Conservation (phyloP, 2,113 vertebrate species). For the Dromas ardeola region DNA sequence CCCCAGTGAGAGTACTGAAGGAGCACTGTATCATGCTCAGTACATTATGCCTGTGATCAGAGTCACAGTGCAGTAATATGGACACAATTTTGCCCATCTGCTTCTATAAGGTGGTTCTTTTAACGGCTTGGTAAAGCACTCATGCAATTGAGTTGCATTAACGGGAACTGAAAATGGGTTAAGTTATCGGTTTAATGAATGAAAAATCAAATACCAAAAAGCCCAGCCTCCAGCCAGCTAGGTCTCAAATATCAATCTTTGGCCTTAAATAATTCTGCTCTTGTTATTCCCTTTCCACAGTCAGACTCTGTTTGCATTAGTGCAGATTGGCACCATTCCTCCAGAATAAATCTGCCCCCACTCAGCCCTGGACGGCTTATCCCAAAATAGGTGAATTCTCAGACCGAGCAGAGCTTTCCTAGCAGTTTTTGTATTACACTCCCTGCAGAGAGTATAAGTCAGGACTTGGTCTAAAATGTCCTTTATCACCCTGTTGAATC, state of each 20-base stretch:
- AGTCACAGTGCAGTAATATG: neutral
- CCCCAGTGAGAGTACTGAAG: neutral
- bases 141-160: neutral
- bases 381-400: conserved; percentile 10
- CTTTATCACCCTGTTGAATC: conserved; percentile 42
- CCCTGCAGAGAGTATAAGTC: neutral
- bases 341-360: neutral
- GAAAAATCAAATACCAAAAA: neutral
- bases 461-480: conserved; percentile 37
- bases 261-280: conserved; percentile 6
- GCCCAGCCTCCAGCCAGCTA: neutral
- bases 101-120: neutral
- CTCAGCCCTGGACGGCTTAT: conserved; percentile 2
- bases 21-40: neutral
- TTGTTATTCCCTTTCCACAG: neutral
- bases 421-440: neutral
- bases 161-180: neutral
- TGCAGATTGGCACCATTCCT: neutral
- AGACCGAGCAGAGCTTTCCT: neutral
- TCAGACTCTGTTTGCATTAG: neutral
- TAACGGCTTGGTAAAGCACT: neutral
- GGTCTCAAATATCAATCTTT: neutral
- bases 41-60: neutral
- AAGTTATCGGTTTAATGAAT: conserved; percentile 1
- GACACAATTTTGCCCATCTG: neutral